Percentiles rank a stretch among this genome's conserved stretches.
Conservation (phyloP, 2,113 vertebrate species). For the Gadus macrocephalus region DNA sequence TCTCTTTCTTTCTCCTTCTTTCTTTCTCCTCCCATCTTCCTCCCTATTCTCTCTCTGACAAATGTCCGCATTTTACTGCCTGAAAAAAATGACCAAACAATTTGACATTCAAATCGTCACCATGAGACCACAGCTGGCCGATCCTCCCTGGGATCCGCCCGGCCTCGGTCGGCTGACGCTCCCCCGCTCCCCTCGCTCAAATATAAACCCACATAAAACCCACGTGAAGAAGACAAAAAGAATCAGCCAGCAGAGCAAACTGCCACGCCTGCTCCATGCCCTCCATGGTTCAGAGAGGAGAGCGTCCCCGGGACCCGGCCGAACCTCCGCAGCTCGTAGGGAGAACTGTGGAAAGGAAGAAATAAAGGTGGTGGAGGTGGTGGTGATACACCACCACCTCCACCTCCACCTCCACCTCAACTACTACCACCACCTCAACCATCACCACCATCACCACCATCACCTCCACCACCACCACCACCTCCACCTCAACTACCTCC, state of each 20-base stretch:
- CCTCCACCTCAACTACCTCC: no score
- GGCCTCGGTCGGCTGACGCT: slow-evolving; percentile 54
- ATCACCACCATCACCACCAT: no score
- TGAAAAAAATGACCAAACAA: slow-evolving; percentile 43
- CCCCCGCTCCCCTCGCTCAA: slow-evolving; percentile 64
- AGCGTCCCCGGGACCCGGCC: slow-evolving; percentile 55
- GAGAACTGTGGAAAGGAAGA: slow-evolving; percentile 74
- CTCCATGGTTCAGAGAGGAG: slow-evolving; percentile 63
- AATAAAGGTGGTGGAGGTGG: slow-evolving; percentile 1
- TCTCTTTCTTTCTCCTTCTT: not conserved
- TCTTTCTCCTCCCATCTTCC: slow-evolving; percentile 11
- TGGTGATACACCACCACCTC: no score
- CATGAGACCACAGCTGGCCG: slow-evolving; percentile 52
- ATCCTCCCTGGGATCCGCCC: slow-evolving; percentile 54
- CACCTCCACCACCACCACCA: no score
- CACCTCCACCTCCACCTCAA: no score
- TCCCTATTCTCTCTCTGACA: not conserved
- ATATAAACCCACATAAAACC: slow-evolving; percentile 40
- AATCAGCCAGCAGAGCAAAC: slow-evolving; percentile 31
- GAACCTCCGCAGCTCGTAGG: slow-evolving; percentile 67
- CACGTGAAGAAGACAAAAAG: no score
- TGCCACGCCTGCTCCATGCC: slow-evolving; percentile 62
- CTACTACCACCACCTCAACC: no score
- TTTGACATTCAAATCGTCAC: slow-evolving; percentile 76
- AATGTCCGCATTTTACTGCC: slow-evolving; percentile 8